These are phyloP conservation scores for Troglohyphantes excavatus DNA, from an alignment of 2,888 invertebrate species.

Conservation along the genomic window DNA sequence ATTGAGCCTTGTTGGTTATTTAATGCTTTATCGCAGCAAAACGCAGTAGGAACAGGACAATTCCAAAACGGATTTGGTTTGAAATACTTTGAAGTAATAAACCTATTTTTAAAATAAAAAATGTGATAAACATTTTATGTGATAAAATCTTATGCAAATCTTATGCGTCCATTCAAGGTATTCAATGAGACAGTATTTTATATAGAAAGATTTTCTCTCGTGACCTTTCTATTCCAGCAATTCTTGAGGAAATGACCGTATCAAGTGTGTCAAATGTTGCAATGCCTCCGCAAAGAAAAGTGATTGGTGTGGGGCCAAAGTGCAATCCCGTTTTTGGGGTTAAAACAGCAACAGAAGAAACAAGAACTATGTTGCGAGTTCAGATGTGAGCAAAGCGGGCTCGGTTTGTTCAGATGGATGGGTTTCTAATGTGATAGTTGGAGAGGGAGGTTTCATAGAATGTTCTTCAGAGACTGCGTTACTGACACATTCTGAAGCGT, in stretches of 20 bases:
- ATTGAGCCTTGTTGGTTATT: too few relatives aligned
- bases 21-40: too few relatives aligned
- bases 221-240: conserved; percentile 51
- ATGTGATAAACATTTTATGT: too few relatives aligned
- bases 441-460: background rate
- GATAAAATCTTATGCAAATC: too few relatives aligned
- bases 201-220: too few relatives aligned
- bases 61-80: too few relatives aligned
- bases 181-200: too few relatives aligned
- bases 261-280: conserved; percentile 29
- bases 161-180: too few relatives aligned
- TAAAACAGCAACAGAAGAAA: conserved; percentile 39
- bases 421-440: conserved; percentile 65
- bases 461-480: too few relatives aligned
- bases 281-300: conserved; percentile 50
- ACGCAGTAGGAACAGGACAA: too few relatives aligned
- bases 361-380: conserved; percentile 38
- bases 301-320: conserved; percentile 56
- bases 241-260: conserved; percentile 35
- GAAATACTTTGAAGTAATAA: too few relatives aligned
- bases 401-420: conserved; percentile 61
- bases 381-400: conserved; percentile 38
- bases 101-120: too few relatives aligned
- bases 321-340: conserved; percentile 58
- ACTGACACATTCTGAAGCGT: conserved; percentile 10